Percentiles rank a stretch among this genome's conserved stretches.
These are phyloP conservation scores for Procambarus virginalis DNA, from an alignment of 1,140 invertebrate genomes.

Conservation along the genomic window DNA sequence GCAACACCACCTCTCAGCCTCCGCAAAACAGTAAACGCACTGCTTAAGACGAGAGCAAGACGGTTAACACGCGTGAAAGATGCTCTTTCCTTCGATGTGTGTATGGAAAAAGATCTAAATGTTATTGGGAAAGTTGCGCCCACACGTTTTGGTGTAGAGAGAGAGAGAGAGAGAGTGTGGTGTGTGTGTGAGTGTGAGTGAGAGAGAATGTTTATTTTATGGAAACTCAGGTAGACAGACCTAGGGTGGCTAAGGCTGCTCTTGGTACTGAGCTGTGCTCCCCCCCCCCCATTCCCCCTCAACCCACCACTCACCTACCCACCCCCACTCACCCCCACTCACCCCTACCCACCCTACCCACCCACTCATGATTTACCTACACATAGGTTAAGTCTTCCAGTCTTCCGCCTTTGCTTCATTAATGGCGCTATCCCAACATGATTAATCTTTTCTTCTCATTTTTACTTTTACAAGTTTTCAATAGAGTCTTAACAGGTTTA, in stretches of 20 bases:
- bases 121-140: neutral
- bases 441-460: too few species aligned
- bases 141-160: neutral
- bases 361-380: too few species aligned
- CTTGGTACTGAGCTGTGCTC: neutral
- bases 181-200: constrained; percentile 42
- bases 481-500: too few species aligned
- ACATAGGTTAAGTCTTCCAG: too few species aligned
- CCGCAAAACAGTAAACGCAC: too few species aligned
- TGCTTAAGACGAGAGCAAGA: too few species aligned
- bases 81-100: neutral
- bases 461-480: too few species aligned
- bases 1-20: too few species aligned
- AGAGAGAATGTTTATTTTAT: constrained; percentile 56
- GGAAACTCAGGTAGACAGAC: constrained; percentile 53
- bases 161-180: constrained; percentile 41
- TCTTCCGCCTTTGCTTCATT: too few species aligned
- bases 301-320: constrained; percentile 4
- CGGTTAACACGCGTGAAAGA: too few species aligned
- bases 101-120: neutral
- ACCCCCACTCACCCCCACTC: constrained; percentile 8
- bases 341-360: neutral
- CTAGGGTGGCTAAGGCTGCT: constrained; percentile 44
- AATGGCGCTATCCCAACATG: too few species aligned
- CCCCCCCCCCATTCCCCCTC: neutral